Percentiles rank a stretch among this genome's conserved stretches.
phyloP scores from a whole-genome alignment of 2,797 vertebrate genomes.

The Rhadinocentrus ornatus region DNA sequence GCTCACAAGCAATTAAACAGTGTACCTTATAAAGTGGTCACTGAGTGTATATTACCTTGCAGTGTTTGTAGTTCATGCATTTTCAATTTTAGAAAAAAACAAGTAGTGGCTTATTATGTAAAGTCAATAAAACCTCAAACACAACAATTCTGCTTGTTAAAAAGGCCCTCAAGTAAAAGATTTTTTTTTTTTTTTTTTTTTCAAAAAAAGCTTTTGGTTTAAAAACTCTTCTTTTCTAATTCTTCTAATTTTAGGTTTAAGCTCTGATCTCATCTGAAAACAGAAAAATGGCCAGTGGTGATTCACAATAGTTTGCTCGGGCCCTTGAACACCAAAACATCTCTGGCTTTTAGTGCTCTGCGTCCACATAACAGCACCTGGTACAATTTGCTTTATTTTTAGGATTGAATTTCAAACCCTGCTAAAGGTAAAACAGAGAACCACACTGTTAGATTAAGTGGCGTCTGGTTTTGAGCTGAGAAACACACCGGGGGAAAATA shows the following conservation, averaged over 20 bases:
- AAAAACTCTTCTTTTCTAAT: constrained; percentile 13
- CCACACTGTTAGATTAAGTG: constrained; percentile 22
- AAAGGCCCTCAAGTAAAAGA: background rate
- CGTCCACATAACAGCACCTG: background rate
- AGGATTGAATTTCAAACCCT: constrained; percentile 35
- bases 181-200: too few relatives aligned
- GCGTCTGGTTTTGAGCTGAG: constrained; percentile 28
- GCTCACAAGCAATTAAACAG: too few relatives aligned
- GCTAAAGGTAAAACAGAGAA: constrained; percentile 27
- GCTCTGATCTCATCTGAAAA: constrained; percentile 1
- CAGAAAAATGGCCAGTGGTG: background rate
- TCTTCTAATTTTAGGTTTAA: background rate
- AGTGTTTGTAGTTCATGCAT: too few relatives aligned
- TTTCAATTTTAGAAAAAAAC: too few relatives aligned
- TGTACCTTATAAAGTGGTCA: too few relatives aligned
- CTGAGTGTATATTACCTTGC: too few relatives aligned
- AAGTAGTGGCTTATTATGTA: background rate
- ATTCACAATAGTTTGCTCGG: background rate
- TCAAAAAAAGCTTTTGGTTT: background rate
- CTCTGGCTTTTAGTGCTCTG: constrained; percentile 43
- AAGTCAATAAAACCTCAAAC: background rate
- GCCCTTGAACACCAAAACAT: constrained; percentile 32
- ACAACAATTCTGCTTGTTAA: background rate
- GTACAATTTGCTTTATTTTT: constrained; percentile 35
- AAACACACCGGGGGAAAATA: constrained; percentile 28